Conservation (phyloP, 2,113 vertebrate genomes). For the Peucedramus taeniatus region DNA sequence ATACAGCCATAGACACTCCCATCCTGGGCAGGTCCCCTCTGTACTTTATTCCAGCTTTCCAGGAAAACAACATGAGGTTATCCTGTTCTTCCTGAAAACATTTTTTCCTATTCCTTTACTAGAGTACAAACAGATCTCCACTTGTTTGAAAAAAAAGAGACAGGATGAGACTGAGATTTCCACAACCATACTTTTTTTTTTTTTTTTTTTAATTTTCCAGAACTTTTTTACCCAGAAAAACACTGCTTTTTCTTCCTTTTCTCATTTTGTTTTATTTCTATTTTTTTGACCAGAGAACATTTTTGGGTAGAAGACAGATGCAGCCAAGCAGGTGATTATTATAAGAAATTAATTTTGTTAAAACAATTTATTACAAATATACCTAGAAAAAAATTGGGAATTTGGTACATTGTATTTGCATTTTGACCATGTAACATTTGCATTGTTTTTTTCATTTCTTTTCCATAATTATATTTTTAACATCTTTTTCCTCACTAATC, state of each 20-base stretch:
- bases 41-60: background rate
- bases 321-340: background rate
- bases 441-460: background rate
- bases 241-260: rapidly evolving
- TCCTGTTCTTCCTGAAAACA: background rate
- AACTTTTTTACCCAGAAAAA: background rate
- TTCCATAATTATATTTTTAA: background rate
- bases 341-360: background rate
- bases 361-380: background rate
- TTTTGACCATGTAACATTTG: background rate
- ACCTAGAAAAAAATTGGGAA: background rate
- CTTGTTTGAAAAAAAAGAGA: background rate
- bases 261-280: rapidly evolving
- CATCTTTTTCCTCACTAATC: background rate
- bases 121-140: background rate
- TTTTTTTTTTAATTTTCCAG: background rate
- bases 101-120: background rate
- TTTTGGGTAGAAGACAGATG: background rate
- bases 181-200: background rate
- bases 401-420: background rate
- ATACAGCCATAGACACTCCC: background rate
- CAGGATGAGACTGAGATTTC: background rate
- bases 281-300: no score
- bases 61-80: background rate
- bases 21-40: background rate